phyloP scores from a whole-genome alignment of 2,888 invertebrate genomes.

The Arrhopalites spinosus region DNA sequence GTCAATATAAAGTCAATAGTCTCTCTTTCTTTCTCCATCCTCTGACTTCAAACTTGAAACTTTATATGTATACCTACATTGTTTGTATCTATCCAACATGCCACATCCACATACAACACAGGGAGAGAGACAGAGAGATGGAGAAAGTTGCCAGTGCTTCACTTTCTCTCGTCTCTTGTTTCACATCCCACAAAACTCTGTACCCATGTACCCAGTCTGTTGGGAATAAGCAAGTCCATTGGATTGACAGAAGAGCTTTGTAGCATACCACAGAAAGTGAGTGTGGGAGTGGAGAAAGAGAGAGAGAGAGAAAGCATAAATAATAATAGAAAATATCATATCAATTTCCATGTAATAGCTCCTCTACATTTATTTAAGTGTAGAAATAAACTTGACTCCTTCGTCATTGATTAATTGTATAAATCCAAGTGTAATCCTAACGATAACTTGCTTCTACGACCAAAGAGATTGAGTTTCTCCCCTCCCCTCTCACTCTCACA shows the following conservation, averaged over 20 bases:
- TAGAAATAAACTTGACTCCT: neutral
- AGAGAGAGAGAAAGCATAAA: neutral
- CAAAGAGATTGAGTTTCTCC: conserved; percentile 1
- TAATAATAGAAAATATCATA: conserved; percentile 5
- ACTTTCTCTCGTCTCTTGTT: neutral
- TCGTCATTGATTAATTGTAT: conserved; percentile 21
- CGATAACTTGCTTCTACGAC: conserved; percentile 1
- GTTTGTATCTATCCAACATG: neutral
- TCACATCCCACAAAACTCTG: too few relatives aligned
- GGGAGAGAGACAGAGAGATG: neutral
- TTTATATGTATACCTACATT: neutral
- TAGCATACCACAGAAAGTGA: neutral
- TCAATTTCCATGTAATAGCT: neutral
- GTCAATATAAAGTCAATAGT: conserved; percentile 11
- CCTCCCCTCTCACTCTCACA: neutral
- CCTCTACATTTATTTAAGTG: conserved; percentile 3
- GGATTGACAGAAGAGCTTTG: too few relatives aligned
- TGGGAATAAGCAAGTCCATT: too few relatives aligned
- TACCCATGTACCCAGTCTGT: too few relatives aligned
- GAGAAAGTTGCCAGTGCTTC: neutral
- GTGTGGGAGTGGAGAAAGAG: neutral
- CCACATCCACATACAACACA: neutral
- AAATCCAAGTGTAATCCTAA: conserved; percentile 9
- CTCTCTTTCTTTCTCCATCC: neutral
- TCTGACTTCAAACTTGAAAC: neutral